Evolutionary conservation across 2,113 vertebrate genomes (phyloP), one percentile per base, ranked within the genome.

Genomic region (Bubo scandiacus): DNA sequence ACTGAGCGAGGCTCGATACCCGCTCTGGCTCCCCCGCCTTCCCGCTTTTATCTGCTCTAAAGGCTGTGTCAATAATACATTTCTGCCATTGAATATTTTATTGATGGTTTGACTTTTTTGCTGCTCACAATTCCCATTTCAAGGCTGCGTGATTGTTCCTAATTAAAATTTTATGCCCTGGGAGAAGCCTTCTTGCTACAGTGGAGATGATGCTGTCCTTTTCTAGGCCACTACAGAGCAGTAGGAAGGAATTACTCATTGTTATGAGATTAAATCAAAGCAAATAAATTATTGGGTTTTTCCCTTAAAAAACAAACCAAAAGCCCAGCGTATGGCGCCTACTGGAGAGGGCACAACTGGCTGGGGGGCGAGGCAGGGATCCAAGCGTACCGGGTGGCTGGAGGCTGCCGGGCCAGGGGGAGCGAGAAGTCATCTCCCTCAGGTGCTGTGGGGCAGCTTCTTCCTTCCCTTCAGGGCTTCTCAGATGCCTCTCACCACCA

Each of bases 21-120:
- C 66, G 4, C 82, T 18, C 49, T 27, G 12, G n/a, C 42, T n/a
- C 16, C 84, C 57, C 58, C 10, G 74, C 89, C 92, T 40, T 15
- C 47, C 86, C 1, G 23, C 87, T 92, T 96, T 81, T 73, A 82
- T 67, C 86, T 82, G 80, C 81, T 94, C 90, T 72, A 83, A 92
- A 96, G 93, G 62, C 96, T 83, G 85, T 90, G 91, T 97, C 97
- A 97, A 96, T 97, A 97, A 97, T 94, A 91, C 95, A 97, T 95
- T 93, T 94, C 97, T 96, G 94, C 94, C 94, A 97, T 93, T 96
- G 95, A 97, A 97, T 97, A 96, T 97, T 97, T 97, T 97, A 97
- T 97, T 97, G 96, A 97, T 96, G 97, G 95, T 78, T 97, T 97
- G 95, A 90, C 92, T 95, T 85, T 86, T 96, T 93, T 90, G 87